These are phyloP conservation scores for Coendou prehensilis DNA, from an alignment of 2,797 vertebrate genomes.

Conservation along the genomic window DNA sequence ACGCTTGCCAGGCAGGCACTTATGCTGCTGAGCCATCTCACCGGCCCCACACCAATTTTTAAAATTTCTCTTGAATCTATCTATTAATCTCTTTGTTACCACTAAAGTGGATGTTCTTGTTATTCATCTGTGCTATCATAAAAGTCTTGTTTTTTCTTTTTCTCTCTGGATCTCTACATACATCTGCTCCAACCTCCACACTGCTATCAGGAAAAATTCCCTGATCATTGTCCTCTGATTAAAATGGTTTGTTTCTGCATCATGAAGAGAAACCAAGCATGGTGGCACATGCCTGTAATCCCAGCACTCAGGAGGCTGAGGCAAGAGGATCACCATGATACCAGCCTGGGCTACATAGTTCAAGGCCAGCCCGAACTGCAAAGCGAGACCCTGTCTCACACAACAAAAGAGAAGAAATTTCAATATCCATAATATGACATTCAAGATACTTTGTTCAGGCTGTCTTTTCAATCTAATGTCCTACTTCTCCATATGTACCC, in stretches of 20 bases:
- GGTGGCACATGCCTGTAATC: background rate
- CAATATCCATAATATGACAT: background rate
- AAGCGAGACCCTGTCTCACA: background rate
- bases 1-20: no score
- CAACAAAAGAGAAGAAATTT: background rate
- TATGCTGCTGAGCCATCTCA: no score
- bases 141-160: constrained; percentile 23
- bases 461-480: background rate
- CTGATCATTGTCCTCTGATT: constrained; percentile 2
- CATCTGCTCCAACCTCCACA: constrained; percentile 12
- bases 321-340: background rate
- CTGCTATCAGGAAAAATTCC: constrained; percentile 9
- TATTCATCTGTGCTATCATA: background rate
- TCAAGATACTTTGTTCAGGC: background rate
- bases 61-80: background rate
- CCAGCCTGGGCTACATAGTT: background rate
- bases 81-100: background rate
- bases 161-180: background rate
- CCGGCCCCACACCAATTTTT: background rate
- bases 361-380: background rate
- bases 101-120: background rate
- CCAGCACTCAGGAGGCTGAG: background rate
- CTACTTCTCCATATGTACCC: background rate
- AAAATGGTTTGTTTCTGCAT: constrained; percentile 50
- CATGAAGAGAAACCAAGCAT: background rate